Base-by-base conservation (phyloP, 2,113 vertebrate species). In the Strix aluco region DNA sequence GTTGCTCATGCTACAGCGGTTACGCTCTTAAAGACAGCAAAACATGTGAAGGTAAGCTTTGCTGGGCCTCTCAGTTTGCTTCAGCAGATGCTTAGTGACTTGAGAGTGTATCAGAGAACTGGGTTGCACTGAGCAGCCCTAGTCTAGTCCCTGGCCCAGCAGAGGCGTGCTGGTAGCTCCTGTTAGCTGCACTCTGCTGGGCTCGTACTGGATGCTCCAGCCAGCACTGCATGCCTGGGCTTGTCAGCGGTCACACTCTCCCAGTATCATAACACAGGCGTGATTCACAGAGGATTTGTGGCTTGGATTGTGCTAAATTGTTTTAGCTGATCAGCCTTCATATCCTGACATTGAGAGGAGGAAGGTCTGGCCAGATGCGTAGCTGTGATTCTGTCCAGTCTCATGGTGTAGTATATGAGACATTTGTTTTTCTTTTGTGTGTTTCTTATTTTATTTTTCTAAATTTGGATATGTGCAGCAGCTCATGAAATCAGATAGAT, bases 1-100 rank as follows among this genome's bases (percentile, higher is more conserved):
- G 81, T 52, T 99, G 99, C 69, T 98, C 98, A 8, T 99, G 99
- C 97, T 95, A 97, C 81, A 98, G 97, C 11, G 99, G 99, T 61
- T 99, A 99, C 49, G 20, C 99, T 93, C 89, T 91, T 17, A 94
- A 90, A 2, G 98, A 99, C 77, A 94, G 95, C 94, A 98, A 96
- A 96, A 97, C 66, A 18, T 99, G 99, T 96, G 74, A 96, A 93
- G 99, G 99, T 99, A 94, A 98, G 98, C 23, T 72, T 69, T 79
- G 46, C 32, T 77, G 54, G 34, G 46, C 46, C 34, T 84, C 55
- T 85, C 40, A 4, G 5, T 65, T 86, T 72, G 57, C 36, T 78
- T 44, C 63, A 73, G 27, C 0, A 2, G 23, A 10, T 87, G 47
- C 36, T 88, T 54, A 8, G 20, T 42, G 46, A 32, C 58, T 74